These are phyloP conservation scores for Lepilemur septentrionalis DNA, from an alignment of 2,797 vertebrate species.

Conservation along the genomic window DNA sequence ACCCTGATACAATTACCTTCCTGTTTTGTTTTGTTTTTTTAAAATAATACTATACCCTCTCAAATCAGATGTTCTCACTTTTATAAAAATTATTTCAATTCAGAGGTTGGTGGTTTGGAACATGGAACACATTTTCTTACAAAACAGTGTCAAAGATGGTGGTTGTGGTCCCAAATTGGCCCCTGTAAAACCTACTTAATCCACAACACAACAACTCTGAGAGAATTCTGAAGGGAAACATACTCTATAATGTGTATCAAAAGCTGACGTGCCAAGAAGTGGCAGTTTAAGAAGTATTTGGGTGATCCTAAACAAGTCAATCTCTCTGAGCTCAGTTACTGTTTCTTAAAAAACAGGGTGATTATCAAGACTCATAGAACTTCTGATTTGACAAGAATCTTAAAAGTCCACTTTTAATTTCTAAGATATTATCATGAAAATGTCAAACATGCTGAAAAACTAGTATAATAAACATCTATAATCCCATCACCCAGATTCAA, in stretches of 20 bases:
- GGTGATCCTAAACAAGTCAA: constrained; percentile 14
- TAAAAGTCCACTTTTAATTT: background rate
- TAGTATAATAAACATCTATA: background rate
- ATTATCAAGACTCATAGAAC: background rate
- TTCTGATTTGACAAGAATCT: constrained; percentile 13
- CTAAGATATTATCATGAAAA: constrained; percentile 15
- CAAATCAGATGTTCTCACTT: background rate
- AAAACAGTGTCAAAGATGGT: background rate
- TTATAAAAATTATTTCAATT: constrained; percentile 41
- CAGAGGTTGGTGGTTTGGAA: constrained; percentile 6
- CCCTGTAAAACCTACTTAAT: background rate
- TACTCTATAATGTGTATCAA: background rate
- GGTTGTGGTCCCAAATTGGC: background rate
- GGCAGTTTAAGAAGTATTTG: background rate
- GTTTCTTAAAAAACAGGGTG: background rate
- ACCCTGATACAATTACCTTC: background rate
- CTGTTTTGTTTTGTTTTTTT: background rate
- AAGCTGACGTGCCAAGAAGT: background rate
- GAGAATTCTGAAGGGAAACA: constrained; percentile 1
- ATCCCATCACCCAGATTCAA: background rate
- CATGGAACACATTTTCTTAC: background rate
- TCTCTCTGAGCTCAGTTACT: background rate
- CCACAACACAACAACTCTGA: background rate
- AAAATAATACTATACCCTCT: background rate
- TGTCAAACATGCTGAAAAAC: constrained; percentile 21